Evolutionary conservation across 2,797 vertebrate genomes (phyloP).

Genomic region (Acridotheres tristis): DNA sequence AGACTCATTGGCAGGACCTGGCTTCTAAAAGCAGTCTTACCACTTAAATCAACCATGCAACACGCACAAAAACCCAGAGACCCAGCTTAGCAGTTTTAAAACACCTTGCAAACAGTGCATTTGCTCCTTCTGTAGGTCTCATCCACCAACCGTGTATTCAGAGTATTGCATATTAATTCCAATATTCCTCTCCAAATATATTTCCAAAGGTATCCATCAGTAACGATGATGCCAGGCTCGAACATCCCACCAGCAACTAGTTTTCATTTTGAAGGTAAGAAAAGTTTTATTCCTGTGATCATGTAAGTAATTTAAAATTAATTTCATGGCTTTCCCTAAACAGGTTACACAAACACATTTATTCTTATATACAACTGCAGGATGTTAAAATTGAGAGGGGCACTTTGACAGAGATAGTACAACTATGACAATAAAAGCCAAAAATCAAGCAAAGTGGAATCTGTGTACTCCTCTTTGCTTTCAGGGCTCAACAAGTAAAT

Average conservation of each 20-base stretch:
- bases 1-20: neutral
- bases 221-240: neutral
- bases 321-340: neutral
- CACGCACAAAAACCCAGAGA: neutral
- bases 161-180: neutral
- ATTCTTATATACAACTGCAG: neutral
- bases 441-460: neutral
- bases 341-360: neutral
- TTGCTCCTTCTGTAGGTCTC: neutral
- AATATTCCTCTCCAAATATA: neutral
- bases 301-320: neutral
- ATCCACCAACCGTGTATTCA: neutral
- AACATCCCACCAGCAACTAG: neutral
- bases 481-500: slow-evolving; percentile 56
- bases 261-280: neutral
- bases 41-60: neutral
- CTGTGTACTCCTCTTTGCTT: neutral
- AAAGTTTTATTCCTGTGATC: neutral
- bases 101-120: neutral
- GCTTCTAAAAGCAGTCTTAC: neutral
- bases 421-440: neutral
- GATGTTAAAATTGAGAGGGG: neutral
- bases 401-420: neutral
- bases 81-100: neutral
- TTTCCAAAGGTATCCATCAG: neutral